Evolutionary conservation across 2,113 vertebrate species (phyloP).

Genomic region (Tetrao urogallus): DNA sequence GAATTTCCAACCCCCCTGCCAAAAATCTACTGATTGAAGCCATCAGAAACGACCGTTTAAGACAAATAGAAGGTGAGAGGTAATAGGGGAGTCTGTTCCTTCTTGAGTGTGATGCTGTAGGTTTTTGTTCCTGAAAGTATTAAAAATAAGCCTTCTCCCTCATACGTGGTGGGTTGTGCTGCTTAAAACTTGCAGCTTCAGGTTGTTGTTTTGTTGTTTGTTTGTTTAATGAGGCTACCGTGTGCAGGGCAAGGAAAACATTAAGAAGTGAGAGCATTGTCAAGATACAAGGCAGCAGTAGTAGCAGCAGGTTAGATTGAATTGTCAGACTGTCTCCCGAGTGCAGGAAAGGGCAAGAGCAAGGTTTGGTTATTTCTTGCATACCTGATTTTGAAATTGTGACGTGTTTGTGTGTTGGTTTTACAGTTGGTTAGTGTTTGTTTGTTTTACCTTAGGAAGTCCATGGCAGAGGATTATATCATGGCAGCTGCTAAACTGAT

Average conservation of each 20-base stretch:
- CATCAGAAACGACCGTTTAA: constrained; percentile 94
- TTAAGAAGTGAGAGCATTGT: not conserved
- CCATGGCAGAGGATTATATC: constrained; percentile 93
- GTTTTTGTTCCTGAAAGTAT: not conserved
- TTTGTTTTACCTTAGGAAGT: constrained; percentile 81
- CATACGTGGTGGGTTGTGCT: not conserved
- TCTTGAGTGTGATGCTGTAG: not conserved
- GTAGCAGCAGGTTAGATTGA: not conserved
- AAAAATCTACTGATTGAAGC: constrained; percentile 92
- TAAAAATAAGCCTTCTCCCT: not conserved
- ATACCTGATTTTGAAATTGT: not conserved
- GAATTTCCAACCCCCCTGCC: no score
- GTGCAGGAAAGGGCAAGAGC: not conserved
- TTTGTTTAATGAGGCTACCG: not conserved
- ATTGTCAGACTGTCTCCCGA: not conserved
- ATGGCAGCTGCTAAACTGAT: constrained; percentile 98
- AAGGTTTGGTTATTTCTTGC: not conserved
- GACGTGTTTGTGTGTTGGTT: not conserved
- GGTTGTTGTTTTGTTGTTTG: not conserved
- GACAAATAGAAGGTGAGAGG: constrained; percentile 93
- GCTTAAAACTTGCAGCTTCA: not conserved
- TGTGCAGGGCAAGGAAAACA: not conserved
- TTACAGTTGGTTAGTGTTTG: not conserved
- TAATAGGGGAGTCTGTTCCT: constrained; percentile 62
- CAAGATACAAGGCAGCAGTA: not conserved